A percentile compares a stretch with the other conserved stretches of the same genome.
These are phyloP conservation scores for Brotula barbata DNA, from an alignment of 2,797 vertebrate species.

Conservation along the genomic window DNA sequence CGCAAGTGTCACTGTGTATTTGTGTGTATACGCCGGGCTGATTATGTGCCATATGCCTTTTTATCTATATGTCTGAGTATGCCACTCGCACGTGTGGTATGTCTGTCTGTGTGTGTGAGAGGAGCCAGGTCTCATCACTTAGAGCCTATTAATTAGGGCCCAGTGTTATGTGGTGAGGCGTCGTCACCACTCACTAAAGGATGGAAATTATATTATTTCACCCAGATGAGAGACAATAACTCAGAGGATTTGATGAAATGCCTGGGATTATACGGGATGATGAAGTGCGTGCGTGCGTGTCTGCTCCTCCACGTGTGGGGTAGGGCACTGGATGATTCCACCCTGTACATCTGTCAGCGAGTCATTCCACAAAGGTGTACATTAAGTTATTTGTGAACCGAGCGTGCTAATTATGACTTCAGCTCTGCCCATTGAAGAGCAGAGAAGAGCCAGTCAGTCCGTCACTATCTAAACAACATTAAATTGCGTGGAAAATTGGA, in stretches of 20 bases:
- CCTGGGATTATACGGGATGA: constrained; percentile 18
- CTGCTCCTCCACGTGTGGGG: constrained; percentile 43
- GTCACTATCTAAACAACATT: constrained; percentile 66
- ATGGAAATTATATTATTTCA: constrained; percentile 67
- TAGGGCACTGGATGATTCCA: constrained; percentile 23
- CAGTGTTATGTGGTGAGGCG: constrained; percentile 54
- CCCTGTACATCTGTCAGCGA: constrained; percentile 63
- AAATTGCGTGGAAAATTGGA: constrained; percentile 72
- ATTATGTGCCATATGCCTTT: constrained; percentile 39
- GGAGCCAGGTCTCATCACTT: constrained; percentile 57
- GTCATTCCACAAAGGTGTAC: constrained; percentile 59
- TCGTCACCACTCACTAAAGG: constrained; percentile 57
- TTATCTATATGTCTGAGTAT: constrained; percentile 43
- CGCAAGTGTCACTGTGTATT: constrained; percentile 53
- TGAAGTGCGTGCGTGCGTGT: constrained; percentile 18
- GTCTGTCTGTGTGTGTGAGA: constrained; percentile 25
- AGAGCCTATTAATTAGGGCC: constrained; percentile 71
- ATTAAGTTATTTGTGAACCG: constrained; percentile 62
- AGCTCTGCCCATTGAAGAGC: constrained; percentile 31
- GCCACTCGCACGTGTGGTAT: constrained; percentile 42
- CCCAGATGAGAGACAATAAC: constrained; percentile 51
- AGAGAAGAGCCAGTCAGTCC: constrained; percentile 55
- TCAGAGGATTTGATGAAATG: constrained; percentile 44
- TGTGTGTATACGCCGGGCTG: constrained; percentile 20
- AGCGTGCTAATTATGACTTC: constrained; percentile 58